Evolutionary conservation across 2,888 invertebrate species (phyloP).

Genomic region (Yponomeuta cagnagella): DNA sequence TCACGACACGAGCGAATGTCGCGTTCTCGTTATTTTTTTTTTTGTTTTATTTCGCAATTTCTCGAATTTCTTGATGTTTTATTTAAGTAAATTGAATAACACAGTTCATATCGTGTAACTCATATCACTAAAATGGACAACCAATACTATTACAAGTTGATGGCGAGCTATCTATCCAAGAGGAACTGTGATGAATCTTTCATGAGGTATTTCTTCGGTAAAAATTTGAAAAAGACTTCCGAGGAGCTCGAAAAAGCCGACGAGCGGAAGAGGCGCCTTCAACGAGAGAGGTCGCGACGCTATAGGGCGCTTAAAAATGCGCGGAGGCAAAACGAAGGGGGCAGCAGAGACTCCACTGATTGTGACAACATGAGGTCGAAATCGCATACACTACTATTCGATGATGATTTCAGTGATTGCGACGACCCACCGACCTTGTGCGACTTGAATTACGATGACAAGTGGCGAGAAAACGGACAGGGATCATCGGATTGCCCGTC

Average conservation of each 20-base stretch:
- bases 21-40: constrained; percentile 59
- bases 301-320: constrained; percentile 67
- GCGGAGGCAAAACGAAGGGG: constrained; percentile 59
- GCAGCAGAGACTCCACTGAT: constrained; percentile 40
- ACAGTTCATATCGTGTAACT: background rate
- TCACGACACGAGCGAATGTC: constrained; percentile 48
- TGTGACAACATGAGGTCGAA: constrained; percentile 42
- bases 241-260: constrained; percentile 66
- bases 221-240: constrained; percentile 62
- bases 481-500: constrained; percentile 58
- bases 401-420: constrained; percentile 58
- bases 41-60: constrained; percentile 59
- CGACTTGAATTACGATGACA: constrained; percentile 55
- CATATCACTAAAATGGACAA: constrained; percentile 47
- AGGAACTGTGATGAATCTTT: constrained; percentile 70
- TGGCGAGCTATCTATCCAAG: constrained; percentile 69
- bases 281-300: constrained; percentile 61
- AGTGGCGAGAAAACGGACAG: constrained; percentile 47
- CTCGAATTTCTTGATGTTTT: constrained; percentile 36
- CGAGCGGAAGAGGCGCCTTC: constrained; percentile 61
- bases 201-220: constrained; percentile 70
- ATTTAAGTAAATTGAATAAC: background rate
- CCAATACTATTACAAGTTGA: constrained; percentile 67
- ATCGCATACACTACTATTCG: constrained; percentile 39
- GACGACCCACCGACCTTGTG: constrained; percentile 68